Percentiles rank a stretch among this genome's conserved stretches.
These are phyloP conservation scores for Nomada fabriciana DNA, from an alignment of 2,888 invertebrate genomes.

Conservation along the genomic window DNA sequence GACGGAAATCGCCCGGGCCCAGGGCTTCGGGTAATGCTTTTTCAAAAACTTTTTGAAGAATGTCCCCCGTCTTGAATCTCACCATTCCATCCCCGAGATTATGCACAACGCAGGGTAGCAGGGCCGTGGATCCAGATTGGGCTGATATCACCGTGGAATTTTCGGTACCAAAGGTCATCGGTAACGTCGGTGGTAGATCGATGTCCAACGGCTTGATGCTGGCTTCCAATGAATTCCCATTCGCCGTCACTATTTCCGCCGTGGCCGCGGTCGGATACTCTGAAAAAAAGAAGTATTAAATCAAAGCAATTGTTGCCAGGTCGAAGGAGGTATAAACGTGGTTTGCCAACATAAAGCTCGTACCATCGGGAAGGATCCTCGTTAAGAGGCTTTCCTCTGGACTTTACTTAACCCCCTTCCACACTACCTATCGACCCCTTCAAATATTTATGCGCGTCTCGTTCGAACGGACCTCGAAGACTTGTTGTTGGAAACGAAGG, in stretches of 20 bases:
- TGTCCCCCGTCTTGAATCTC: conserved; percentile 84
- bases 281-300: conserved; percentile 66
- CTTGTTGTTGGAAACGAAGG: conserved; percentile 8
- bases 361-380: conserved; percentile 54
- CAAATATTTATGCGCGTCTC: conserved; percentile 56
- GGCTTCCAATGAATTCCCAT: conserved; percentile 73
- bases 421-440: conserved; percentile 30
- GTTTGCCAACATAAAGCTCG: conserved; percentile 38
- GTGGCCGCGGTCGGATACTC: conserved; percentile 72
- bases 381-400: conserved; percentile 70
- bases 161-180: conserved; percentile 93
- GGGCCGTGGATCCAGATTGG: conserved; percentile 93
- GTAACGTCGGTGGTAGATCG: conserved; percentile 84
- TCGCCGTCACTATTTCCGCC: conserved; percentile 78
- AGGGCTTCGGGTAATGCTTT: conserved; percentile 38
- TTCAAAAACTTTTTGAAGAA: conserved; percentile 53
- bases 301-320: conserved; percentile 58
- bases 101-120: conserved; percentile 93
- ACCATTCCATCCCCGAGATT: conserved; percentile 95
- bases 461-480: conserved; percentile 21
- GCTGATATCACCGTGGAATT: conserved; percentile 93
- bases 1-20: conserved; percentile 13
- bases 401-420: conserved; percentile 66
- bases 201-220: conserved; percentile 77
- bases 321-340: conserved; percentile 57